Conservation (phyloP, 2,113 vertebrate genomes). For the Cairina moschata region DNA sequence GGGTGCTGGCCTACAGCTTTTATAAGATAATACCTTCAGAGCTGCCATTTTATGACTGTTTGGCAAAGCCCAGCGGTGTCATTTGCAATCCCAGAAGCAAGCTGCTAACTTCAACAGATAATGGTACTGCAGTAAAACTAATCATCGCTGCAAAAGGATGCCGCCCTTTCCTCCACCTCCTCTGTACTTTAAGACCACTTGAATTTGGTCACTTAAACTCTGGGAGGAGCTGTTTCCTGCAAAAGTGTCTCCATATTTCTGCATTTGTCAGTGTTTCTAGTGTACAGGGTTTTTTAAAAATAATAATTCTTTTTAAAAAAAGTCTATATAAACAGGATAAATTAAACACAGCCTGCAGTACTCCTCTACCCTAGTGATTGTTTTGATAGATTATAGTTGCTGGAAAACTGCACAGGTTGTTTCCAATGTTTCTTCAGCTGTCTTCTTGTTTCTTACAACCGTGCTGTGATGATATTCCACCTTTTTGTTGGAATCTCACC, state of each 20-base stretch:
- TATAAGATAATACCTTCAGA: not conserved
- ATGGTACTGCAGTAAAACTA: not conserved
- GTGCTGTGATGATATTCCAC: not conserved
- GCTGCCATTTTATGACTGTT: not conserved
- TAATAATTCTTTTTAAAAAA: not conserved
- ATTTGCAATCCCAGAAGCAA: not conserved
- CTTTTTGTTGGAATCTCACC: not conserved
- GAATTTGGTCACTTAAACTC: not conserved
- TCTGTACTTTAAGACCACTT: not conserved
- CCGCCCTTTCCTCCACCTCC: not conserved
- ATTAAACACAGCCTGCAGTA: not conserved
- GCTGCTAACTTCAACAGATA: not conserved
- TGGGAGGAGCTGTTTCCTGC: conserved; percentile 1
- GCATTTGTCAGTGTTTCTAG: not conserved
- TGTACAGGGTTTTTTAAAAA: not conserved
- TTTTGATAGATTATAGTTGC: not conserved
- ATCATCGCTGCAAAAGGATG: not conserved
- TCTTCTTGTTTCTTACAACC: not conserved
- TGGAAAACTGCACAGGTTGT: not conserved
- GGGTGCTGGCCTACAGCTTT: not conserved
- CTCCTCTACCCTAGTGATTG: not conserved
- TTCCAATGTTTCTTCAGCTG: not conserved
- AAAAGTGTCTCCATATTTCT: not conserved
- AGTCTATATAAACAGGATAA: not conserved
- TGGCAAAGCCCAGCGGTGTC: not conserved